Percentiles rank a stretch among this genome's conserved stretches.
These are phyloP conservation scores for Pseudomyrmex gracilis DNA, from an alignment of 1,140 invertebrate species.

Conservation along the genomic window DNA sequence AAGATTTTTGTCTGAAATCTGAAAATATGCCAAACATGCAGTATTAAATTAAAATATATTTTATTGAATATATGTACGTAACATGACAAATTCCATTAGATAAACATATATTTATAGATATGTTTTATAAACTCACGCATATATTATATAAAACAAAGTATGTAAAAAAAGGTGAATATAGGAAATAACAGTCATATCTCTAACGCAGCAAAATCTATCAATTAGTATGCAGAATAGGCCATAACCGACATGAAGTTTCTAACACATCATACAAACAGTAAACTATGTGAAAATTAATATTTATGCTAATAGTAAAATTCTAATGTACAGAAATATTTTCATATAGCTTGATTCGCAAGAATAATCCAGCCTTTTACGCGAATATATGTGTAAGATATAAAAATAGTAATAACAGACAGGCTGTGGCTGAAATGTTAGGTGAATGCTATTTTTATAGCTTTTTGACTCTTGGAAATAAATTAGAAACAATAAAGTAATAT, in stretches of 20 bases:
- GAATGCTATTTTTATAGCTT: conserved; percentile 86
- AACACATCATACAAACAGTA: conserved; percentile 47
- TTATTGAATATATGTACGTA: conserved; percentile 25
- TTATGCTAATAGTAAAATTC: conserved; percentile 75
- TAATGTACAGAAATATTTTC: conserved; percentile 80
- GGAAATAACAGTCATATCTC: conserved; percentile 60
- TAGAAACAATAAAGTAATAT: conserved; percentile 82
- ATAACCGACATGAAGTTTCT: conserved; percentile 44
- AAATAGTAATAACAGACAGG: conserved; percentile 81
- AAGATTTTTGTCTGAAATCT: conserved; percentile 38
- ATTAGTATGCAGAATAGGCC: conserved; percentile 55
- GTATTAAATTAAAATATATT: conserved; percentile 63
- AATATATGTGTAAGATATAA: conserved; percentile 78
- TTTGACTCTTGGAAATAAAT: conserved; percentile 80
- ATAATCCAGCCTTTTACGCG: conserved; percentile 83
- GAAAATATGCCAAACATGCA: conserved; percentile 50
- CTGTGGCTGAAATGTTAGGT: conserved; percentile 83
- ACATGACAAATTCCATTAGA: conserved; percentile 44
- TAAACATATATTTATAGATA: conserved; percentile 38
- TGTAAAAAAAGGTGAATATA: conserved; percentile 11
- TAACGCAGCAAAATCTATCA: conserved; percentile 51
- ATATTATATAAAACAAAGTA: conserved; percentile 46
- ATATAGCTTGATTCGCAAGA: conserved; percentile 76
- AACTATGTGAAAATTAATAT: conserved; percentile 65
- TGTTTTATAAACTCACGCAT: conserved; percentile 64